Conservation (phyloP, 1,140 invertebrate genomes). For the Triops cancriformis region DNA sequence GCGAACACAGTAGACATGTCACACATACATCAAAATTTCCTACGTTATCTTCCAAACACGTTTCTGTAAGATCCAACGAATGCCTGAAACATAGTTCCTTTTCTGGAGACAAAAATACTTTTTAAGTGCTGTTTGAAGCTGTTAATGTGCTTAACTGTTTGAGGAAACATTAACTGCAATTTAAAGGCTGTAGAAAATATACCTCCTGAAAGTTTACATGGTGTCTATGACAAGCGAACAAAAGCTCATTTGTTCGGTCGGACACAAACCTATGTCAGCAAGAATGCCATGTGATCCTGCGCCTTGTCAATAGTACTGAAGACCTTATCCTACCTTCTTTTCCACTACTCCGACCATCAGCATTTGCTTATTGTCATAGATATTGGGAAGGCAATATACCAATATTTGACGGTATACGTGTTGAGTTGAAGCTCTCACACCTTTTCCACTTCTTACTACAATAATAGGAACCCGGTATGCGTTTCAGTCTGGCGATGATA, state of each 20-base stretch:
- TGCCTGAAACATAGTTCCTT: background rate
- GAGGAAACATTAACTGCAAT: background rate
- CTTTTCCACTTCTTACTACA: background rate
- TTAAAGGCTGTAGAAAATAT: background rate
- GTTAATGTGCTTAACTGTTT: background rate
- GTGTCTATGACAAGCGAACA: background rate
- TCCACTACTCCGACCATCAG: background rate
- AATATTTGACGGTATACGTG: constrained; percentile 7
- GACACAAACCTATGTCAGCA: background rate
- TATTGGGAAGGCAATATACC: background rate
- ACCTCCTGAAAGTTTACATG: background rate
- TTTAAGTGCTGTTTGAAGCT: background rate
- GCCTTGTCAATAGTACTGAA: background rate
- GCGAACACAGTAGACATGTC: too few species aligned
- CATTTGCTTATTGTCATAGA: constrained; percentile 7
- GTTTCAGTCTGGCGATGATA: constrained; percentile 1
- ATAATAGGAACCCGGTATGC: background rate
- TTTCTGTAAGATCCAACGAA: too few species aligned
- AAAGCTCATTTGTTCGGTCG: constrained; percentile 4
- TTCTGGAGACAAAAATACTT: background rate
- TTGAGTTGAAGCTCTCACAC: background rate
- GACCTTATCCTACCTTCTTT: background rate
- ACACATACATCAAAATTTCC: too few species aligned
- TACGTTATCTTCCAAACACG: too few species aligned
- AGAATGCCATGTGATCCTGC: background rate